Percentiles rank a stretch among this genome's conserved stretches.
These are phyloP conservation scores for Latrodectus elegans DNA, from an alignment of 2,888 invertebrate species.

Conservation along the genomic window DNA sequence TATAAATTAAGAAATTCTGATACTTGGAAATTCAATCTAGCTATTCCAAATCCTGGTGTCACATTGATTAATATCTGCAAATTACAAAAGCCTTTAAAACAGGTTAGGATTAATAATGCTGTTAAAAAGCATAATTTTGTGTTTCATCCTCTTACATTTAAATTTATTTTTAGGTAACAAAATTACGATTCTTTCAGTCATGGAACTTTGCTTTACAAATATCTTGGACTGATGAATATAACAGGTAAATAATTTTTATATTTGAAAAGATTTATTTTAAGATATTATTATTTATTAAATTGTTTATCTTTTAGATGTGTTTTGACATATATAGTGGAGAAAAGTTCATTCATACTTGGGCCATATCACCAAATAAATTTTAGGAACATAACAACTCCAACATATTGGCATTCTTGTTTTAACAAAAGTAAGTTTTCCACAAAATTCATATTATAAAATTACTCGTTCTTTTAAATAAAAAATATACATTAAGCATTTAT, in stretches of 20 bases:
- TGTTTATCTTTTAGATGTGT: slow-evolving; percentile 36
- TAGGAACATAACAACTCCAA: slow-evolving; percentile 30
- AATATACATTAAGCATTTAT: too few relatives aligned
- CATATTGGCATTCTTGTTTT: slow-evolving; percentile 53
- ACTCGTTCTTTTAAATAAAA: too few relatives aligned
- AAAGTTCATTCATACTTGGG: slow-evolving; percentile 11
- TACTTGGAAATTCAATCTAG: slow-evolving; percentile 22
- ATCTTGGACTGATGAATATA: slow-evolving; percentile 44
- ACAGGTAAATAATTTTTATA: slow-evolving; percentile 30
- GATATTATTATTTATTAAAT: background rate
- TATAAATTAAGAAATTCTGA: background rate
- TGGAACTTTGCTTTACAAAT: slow-evolving; percentile 40
- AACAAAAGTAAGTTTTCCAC: slow-evolving; percentile 16
- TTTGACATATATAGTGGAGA: slow-evolving; percentile 43
- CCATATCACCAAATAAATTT: slow-evolving; percentile 39
- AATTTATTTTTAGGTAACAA: slow-evolving; percentile 19
- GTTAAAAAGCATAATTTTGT: background rate
- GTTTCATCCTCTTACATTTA: background rate
- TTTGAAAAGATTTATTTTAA: background rate
- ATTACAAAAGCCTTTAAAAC: slow-evolving; percentile 4
- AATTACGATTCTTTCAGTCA: slow-evolving; percentile 35
- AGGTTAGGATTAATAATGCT: background rate
- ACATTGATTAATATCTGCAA: slow-evolving; percentile 58
- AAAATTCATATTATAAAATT: background rate
- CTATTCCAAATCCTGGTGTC: slow-evolving; percentile 46